Percentiles rank a stretch among this genome's conserved stretches.
These are phyloP conservation scores for Tapirus indicus DNA, from an alignment of 2,797 vertebrate genomes.

Conservation along the genomic window DNA sequence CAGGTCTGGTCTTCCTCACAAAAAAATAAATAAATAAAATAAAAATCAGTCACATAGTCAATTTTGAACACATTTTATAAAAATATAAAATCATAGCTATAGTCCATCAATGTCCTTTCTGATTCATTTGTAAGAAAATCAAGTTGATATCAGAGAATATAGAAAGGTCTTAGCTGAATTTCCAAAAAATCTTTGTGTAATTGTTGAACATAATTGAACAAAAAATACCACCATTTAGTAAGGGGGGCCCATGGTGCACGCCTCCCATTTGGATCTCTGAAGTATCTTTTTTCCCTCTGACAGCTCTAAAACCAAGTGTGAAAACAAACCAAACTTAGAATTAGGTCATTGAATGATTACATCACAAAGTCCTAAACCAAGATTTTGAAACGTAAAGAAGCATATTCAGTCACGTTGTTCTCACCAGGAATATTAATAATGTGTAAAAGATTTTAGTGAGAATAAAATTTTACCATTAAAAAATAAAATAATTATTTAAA, in stretches of 20 bases:
- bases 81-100: constrained; percentile 29
- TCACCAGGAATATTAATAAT: constrained; percentile 6
- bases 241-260: background rate
- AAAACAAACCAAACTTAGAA: constrained; percentile 28
- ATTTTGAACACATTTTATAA: constrained; percentile 58
- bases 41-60: constrained; percentile 8
- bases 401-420: background rate
- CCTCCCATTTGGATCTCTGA: background rate
- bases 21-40: no score
- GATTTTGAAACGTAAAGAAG: constrained; percentile 20
- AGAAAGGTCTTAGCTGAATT: constrained; percentile 25
- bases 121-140: constrained; percentile 58
- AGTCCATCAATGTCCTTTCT: background rate
- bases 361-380: constrained; percentile 3
- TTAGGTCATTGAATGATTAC: background rate
- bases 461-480: constrained; percentile 51
- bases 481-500: constrained; percentile 36
- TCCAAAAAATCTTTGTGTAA: constrained; percentile 38
- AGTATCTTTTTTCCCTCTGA: background rate
- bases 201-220: background rate
- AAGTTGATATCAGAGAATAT: background rate
- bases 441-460: background rate
- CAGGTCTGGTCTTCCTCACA: no score
- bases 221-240: background rate
- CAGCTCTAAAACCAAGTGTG: constrained; percentile 15